Conservation (phyloP, 2,113 vertebrate species). For the Cebus imitator region DNA sequence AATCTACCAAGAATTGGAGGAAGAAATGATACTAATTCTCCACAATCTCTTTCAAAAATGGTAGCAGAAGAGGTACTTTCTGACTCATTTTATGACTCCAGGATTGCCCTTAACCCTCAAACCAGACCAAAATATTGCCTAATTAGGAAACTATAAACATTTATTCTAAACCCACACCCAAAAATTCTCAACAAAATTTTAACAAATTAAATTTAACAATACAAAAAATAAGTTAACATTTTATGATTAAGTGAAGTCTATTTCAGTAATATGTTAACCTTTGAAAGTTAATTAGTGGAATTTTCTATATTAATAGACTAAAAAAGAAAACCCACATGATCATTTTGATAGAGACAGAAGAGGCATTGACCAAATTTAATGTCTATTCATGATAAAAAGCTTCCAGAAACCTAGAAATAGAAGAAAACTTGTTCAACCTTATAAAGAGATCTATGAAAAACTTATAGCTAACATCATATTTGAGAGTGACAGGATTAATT, state of each 20-base stretch:
- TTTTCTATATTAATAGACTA: neutral
- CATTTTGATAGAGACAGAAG: neutral
- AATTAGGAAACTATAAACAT: neutral
- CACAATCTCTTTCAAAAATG: neutral
- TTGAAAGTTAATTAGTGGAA: constrained; percentile 5
- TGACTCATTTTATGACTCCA: neutral
- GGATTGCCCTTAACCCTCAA: neutral
- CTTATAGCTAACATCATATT: neutral
- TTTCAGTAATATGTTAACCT: neutral
- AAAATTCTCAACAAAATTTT: constrained; percentile 19
- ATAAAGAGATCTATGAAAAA: neutral
- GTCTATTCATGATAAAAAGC: neutral
- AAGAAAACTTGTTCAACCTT: neutral
- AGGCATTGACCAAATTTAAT: neutral
- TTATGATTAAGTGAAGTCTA: neutral
- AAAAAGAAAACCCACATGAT: neutral
- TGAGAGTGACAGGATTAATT: neutral
- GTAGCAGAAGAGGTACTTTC: neutral
- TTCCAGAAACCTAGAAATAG: neutral
- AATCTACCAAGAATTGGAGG: neutral
- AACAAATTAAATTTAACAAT: neutral
- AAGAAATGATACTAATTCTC: neutral
- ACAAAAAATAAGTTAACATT: neutral
- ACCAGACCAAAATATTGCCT: neutral
- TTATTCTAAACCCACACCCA: neutral